Evolutionary conservation across 2,797 vertebrate species (phyloP).

Genomic region (Cynodonichthys magdalenae): DNA sequence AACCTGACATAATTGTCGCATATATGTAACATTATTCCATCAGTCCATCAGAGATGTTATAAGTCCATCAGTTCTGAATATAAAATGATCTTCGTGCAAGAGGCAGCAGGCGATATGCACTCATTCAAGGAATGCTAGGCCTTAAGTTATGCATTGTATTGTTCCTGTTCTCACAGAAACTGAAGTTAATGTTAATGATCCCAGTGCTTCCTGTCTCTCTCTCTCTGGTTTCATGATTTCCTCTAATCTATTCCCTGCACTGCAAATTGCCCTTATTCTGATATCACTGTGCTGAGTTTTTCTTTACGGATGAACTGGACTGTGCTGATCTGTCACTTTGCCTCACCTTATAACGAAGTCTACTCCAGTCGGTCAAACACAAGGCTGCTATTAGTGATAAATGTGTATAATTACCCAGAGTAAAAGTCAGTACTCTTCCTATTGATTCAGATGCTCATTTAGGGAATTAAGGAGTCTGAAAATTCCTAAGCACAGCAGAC

Average conservation of each 20-base stretch:
- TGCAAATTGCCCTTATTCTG: constrained; percentile 37
- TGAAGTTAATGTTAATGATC: constrained; percentile 36
- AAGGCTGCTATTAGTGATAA: constrained; percentile 65
- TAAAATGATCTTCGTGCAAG: no score
- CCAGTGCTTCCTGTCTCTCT: not conserved
- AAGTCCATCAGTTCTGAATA: no score
- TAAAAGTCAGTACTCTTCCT: constrained; percentile 52
- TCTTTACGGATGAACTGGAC: constrained; percentile 41
- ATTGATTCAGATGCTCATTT: constrained; percentile 74
- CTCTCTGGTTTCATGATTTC: constrained; percentile 42
- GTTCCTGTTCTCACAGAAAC: constrained; percentile 8
- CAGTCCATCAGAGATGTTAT: no score
- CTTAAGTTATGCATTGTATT: not conserved
- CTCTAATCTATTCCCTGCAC: constrained; percentile 34
- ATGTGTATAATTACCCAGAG: constrained; percentile 76
- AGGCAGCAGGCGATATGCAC: no score
- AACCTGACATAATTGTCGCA: no score
- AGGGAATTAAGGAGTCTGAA: constrained; percentile 68
- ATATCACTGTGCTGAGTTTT: constrained; percentile 57
- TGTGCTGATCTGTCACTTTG: constrained; percentile 51
- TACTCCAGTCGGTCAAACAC: constrained; percentile 41
- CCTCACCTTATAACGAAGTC: constrained; percentile 25
- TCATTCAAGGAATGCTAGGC: no score
- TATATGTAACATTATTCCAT: no score
- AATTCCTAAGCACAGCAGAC: constrained; percentile 65